Conservation (phyloP, 2,797 vertebrate species). For the Brachyrhaphis roseni region DNA sequence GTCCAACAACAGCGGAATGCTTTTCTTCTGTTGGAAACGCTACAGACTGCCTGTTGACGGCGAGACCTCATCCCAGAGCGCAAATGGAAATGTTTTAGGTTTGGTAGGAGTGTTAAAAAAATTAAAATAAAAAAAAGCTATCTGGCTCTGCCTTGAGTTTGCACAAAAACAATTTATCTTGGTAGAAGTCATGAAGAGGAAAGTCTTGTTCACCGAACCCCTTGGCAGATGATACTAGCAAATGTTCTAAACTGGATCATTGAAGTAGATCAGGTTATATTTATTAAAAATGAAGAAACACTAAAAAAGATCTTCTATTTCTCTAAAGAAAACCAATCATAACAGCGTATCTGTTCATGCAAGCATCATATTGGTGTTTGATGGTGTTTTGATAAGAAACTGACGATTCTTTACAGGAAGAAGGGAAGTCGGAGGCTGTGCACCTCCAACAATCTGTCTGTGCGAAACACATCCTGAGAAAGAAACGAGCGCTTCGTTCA, state of each 20-base stretch:
- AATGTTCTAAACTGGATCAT: background rate
- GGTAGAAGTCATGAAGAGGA: background rate
- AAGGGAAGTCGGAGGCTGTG: background rate
- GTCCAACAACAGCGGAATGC: conserved; percentile 23
- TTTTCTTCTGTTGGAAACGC: conserved; percentile 22
- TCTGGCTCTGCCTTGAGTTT: background rate
- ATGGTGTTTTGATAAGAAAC: background rate
- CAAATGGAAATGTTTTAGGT: conserved; percentile 8
- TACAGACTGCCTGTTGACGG: conserved; percentile 4
- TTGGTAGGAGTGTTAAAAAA: background rate
- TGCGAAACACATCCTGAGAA: background rate
- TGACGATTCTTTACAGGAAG: background rate
- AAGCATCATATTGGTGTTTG: background rate
- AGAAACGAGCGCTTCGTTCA: background rate
- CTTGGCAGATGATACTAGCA: background rate
- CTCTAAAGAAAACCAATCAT: background rate
- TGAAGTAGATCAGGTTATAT: background rate
- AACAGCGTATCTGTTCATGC: background rate
- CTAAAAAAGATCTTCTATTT: background rate
- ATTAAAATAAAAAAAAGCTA: background rate
- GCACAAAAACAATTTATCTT: background rate
- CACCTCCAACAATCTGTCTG: background rate
- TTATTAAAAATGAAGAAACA: background rate
- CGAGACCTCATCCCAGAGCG: background rate
- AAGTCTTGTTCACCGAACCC: background rate